Evolutionary conservation across 2,113 vertebrate species (phyloP).

Genomic region (Aptenodytes patagonicus): DNA sequence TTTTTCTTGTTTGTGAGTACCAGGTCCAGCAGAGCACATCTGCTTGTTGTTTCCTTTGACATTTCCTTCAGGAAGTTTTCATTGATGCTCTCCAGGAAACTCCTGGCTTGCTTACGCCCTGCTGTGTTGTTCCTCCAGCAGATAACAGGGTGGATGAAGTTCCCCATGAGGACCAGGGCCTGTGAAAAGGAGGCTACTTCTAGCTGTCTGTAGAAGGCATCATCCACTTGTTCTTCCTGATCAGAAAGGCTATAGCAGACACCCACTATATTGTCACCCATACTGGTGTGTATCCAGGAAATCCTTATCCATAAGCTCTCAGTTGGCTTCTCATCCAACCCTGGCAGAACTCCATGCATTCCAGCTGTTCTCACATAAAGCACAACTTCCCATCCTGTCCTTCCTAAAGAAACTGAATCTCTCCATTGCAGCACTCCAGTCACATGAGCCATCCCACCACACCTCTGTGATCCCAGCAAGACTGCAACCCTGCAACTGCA

Average conservation of each 20-base stretch:
- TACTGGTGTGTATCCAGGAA: not conserved
- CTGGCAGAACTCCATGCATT: not conserved
- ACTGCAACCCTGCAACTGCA: not conserved
- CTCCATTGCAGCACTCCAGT: not conserved
- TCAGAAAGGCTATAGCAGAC: not conserved
- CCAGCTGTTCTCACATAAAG: not conserved
- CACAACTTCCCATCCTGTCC: not conserved
- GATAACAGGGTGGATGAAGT: not conserved
- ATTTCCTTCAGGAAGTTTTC: not conserved
- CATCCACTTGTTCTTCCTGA: not conserved
- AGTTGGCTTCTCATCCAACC: not conserved
- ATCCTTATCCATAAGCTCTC: not conserved
- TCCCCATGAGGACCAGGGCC: accelerated
- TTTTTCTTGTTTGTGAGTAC: not conserved
- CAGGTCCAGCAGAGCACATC: not conserved
- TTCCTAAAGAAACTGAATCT: not conserved
- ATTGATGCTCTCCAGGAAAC: not conserved
- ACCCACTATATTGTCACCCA: not conserved
- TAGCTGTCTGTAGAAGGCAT: not conserved
- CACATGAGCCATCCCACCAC: not conserved
- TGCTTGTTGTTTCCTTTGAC: not conserved
- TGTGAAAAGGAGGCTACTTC: not conserved
- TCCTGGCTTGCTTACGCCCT: not conserved
- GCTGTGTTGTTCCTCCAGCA: not conserved
- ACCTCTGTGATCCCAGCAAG: not conserved